Evolutionary conservation across 2,797 vertebrate genomes (phyloP), one percentile per base, ranked within the genome.

Genomic region (Helicolenus hilgendorfi): DNA sequence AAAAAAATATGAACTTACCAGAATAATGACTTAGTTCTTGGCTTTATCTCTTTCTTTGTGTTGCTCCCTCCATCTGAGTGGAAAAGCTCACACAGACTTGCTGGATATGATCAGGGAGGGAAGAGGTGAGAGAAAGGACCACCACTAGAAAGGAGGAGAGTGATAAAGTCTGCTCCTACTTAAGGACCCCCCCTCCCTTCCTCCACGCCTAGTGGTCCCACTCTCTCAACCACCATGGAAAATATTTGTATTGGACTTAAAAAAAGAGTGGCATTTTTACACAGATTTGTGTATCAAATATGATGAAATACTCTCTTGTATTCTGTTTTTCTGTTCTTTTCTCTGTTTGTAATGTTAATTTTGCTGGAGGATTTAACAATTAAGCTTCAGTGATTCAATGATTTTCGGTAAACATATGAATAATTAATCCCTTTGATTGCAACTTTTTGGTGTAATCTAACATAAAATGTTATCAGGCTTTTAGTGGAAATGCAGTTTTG

Each of bases 151-250:
- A 95, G 93, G 87, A 95, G 92, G 90, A 90, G 90, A 94, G 95
- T 90, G 89, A 95, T 94, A 89, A 95, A 94, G 91, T 94, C 86
- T 65, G 88, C 94, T 92, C 83, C 90, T 96, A 96, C 95, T 97
- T 96, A 97, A 96, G 92, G 88, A 89, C 90, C 92, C 92, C 90
- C 83, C 81, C 64, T 83, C 70, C 38, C 58, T 89, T 75, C n/a
- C 89, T 92, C 92, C 94, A 93, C 91, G 90, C 92, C 94, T 88
- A 83, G 85, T 92, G 87, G 87, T 94, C 90, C 89, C 89, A 89
- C 92, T 94, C 72, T 74, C 77, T 88, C 68, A 81, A 92, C 93
- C 94, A 93, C 91, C 67, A 91, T 72, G 85, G 86, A 96, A 94
- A 95, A 96, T 95, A 95, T 96, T 96, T 95, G 77, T 83, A 62